Base-by-base conservation (phyloP, 2,888 invertebrate genomes). In the Xylota segnis region DNA sequence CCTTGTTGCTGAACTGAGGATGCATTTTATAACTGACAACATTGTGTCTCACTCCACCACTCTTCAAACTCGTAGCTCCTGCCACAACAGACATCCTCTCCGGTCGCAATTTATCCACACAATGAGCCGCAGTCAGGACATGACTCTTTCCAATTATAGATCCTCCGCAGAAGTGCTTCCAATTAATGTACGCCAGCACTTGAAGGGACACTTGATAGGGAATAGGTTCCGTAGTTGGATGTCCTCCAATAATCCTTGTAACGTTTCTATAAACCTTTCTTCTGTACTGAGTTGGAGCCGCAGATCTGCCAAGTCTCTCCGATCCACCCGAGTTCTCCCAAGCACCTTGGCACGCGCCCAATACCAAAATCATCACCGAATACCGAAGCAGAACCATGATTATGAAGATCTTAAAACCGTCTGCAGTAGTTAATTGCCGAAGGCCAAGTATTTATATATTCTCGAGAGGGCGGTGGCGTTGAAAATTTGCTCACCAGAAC, bases 91-190 rank as follows among this genome's bases (percentile, higher is more conserved):
- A 89, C 0, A 92, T 87, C 18, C 88, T 66, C 40, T 88, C 89
- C 16, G 88, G 23, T 18, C 77, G 88, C 66, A 89, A 65, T 47
- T 88, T 88, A 5, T 89, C 88, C 43, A 91, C 88, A 75, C 92
- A 92, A 88, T 92, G 92, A 0, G 92, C 92, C 0, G 92, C 92
- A 0, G 92, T 92, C 32, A 92, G 75, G 0, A 92, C 89, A 81
- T 91, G 90, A 79, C 88, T 76, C 32, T 90, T 84, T 32, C 89
- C 89, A 14, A 92, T 89, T 18, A 92, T 91, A 16, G 91, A 91
- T 27, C 92, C 92, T 2, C 92, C 91, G 74, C 92, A 92, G 59
- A 90, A 90, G 74, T 92, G 92, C 0, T 88, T 88, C 90, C 90
- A 92, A 5, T 89, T 63, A 14, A 27, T n/a, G 5, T 58, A 18